Conservation (phyloP, 37 sponge, comb jelly and placozoan genomes). For the Aplysina aerophoba region DNA sequence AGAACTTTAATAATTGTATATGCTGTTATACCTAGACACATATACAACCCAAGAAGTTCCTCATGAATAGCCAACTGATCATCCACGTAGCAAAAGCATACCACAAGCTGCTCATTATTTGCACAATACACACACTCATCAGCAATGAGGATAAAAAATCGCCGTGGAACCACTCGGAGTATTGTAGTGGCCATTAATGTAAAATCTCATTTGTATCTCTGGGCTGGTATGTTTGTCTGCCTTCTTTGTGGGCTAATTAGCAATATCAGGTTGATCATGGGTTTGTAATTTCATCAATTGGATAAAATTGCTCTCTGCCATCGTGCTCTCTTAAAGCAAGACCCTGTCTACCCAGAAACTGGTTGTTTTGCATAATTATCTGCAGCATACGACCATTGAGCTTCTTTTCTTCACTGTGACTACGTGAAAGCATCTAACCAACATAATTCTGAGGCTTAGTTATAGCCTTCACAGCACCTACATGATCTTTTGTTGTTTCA, state of each 20-base stretch:
- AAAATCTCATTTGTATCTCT: conserved; percentile 44
- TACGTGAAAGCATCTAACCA: conserved; percentile 9
- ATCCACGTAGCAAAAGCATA: conserved; percentile 50
- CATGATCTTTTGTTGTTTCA: conserved; percentile 18
- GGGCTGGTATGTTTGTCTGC: conserved; percentile 53
- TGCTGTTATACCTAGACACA: conserved; percentile 13
- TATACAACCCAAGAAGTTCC: conserved; percentile 41
- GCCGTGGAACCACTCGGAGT: conserved; percentile 21
- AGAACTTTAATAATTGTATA: background rate
- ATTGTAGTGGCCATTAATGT: conserved; percentile 26
- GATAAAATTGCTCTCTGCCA: conserved; percentile 35
- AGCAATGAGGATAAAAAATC: conserved; percentile 27
- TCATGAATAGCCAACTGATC: conserved; percentile 34
- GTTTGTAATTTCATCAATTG: background rate
- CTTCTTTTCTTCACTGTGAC: conserved; percentile 18
- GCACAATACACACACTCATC: conserved; percentile 45
- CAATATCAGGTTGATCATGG: conserved; percentile 22
- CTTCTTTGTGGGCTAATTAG: conserved; percentile 10
- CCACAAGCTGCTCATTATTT: conserved; percentile 45
- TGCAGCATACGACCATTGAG: conserved; percentile 30
- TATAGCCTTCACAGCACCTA: conserved; percentile 37
- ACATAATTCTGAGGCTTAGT: conserved; percentile 19
- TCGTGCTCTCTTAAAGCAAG: conserved; percentile 29
- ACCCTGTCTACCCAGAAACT: conserved; percentile 42
- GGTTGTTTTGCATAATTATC: conserved; percentile 28